Evolutionary conservation across 1,140 invertebrate genomes (phyloP).

Genomic region (Drosophila arizonae): DNA sequence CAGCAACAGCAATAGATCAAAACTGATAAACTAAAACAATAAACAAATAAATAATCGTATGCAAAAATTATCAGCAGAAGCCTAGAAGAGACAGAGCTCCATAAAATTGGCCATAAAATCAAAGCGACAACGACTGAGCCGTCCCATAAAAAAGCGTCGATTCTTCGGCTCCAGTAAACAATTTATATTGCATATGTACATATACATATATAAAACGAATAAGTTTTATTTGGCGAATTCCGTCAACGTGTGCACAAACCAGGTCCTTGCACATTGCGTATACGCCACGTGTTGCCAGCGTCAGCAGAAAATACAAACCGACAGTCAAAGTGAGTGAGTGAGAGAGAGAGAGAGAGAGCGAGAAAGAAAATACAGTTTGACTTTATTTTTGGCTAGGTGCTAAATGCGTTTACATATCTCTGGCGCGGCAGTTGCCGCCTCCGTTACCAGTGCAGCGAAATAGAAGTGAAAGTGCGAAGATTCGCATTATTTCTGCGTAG

Average conservation of each 20-base stretch:
- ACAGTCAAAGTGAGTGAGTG: too few relatives aligned
- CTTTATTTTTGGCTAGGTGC: constrained; percentile 39
- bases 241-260: constrained; percentile 52
- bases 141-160: constrained; percentile 47
- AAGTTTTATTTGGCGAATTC: constrained; percentile 61
- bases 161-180: constrained; percentile 9
- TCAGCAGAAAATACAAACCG: constrained; percentile 28
- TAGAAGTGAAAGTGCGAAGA: constrained; percentile 66
- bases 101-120: constrained; percentile 69
- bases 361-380: constrained; percentile 9
- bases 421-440: constrained; percentile 47
- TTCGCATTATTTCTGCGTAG: constrained; percentile 74
- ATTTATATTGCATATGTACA: neutral
- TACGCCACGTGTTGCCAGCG: constrained; percentile 47
- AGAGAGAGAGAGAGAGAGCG: neutral
- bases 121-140: constrained; percentile 6
- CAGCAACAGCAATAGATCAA: neutral
- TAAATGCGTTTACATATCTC: constrained; percentile 67
- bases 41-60: constrained; percentile 33
- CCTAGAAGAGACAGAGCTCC: too few relatives aligned
- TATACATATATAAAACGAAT: constrained; percentile 18
- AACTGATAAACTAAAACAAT: constrained; percentile 35
- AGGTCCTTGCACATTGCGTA: constrained; percentile 45
- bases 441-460: constrained; percentile 4
- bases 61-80: constrained; percentile 17